phyloP scores from a whole-genome alignment of 2,113 vertebrate species.

The Ammodytes dubius region DNA sequence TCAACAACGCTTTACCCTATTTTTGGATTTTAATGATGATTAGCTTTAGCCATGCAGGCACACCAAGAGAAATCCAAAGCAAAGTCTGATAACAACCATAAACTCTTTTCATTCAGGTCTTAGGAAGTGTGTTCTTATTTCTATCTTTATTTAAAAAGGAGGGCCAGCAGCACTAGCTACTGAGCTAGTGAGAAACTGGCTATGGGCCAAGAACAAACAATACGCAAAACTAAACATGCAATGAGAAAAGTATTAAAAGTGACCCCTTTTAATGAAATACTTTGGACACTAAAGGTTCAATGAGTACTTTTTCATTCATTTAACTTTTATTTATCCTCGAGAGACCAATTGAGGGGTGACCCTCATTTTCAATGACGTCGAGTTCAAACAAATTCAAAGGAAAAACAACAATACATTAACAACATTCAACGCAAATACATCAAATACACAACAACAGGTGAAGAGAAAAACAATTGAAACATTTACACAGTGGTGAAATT shows the following conservation, averaged over 20 bases:
- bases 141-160: conserved; percentile 12
- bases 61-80: conserved; percentile 5
- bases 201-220: background rate
- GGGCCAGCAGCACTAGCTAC: background rate
- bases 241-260: conserved; percentile 1
- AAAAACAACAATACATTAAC: no score
- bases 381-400: no score
- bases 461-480: no score
- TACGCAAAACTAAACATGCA: background rate
- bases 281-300: background rate
- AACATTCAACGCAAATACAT: no score
- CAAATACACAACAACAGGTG: no score
- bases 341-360: no score
- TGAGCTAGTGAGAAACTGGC: no score
- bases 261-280: background rate
- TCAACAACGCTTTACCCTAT: conserved; percentile 21
- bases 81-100: conserved; percentile 32
- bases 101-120: conserved; percentile 18
- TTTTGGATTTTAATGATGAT: conserved; percentile 48
- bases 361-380: no score
- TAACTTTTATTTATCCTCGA: no score
- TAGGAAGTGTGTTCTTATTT: conserved; percentile 34
- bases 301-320: no score
- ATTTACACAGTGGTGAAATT: no score
- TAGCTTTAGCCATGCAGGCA: conserved; percentile 45